A percentile compares a stretch with the other conserved stretches of the same genome.
These are phyloP conservation scores for Rostratula benghalensis DNA, from an alignment of 2,113 vertebrate genomes.

Conservation along the genomic window DNA sequence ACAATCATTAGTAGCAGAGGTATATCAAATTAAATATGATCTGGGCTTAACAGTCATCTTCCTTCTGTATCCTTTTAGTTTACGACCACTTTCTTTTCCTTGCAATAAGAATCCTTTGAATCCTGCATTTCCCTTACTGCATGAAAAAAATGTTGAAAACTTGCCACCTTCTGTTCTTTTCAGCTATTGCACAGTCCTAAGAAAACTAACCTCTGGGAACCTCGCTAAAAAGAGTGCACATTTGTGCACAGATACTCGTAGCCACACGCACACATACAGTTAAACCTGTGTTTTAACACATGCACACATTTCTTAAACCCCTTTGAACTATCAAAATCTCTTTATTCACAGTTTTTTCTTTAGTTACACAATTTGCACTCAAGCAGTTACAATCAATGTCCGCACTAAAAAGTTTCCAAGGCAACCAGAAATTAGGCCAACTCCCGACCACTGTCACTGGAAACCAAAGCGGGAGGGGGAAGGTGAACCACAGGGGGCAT, in stretches of 20 bases:
- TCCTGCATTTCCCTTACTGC: neutral
- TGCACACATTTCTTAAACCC: neutral
- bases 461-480: neutral
- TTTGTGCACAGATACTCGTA: fast-evolving
- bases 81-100: neutral
- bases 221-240: fast-evolving
- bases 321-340: neutral
- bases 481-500: neutral
- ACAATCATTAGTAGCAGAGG: neutral
- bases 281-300: neutral
- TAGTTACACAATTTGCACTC: neutral
- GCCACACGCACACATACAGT: fast-evolving
- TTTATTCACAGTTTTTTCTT: neutral
- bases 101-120: neutral
- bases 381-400: neutral
- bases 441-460: fast-evolving
- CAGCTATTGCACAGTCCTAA: neutral
- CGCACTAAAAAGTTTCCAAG: neutral
- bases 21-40: neutral
- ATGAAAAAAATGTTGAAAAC: neutral
- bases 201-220: neutral
- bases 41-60: neutral
- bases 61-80: neutral
- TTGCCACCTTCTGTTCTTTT: slow-evolving; percentile 23
- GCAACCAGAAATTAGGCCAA: neutral